These are phyloP conservation scores for Episyrphus balteatus DNA, from an alignment of 1,140 invertebrate species.

Conservation along the genomic window DNA sequence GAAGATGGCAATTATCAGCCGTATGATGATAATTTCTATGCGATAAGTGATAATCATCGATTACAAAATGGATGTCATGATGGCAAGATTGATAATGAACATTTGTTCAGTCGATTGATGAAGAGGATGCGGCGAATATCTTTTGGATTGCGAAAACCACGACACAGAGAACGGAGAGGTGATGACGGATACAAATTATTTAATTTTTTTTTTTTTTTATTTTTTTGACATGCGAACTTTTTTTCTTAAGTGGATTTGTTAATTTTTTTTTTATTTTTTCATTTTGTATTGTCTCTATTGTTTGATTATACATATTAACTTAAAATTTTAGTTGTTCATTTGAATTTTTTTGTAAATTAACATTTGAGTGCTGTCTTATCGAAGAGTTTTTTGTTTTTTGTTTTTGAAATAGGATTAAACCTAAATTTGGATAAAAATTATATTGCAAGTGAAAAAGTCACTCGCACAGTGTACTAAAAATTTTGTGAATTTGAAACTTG, in stretches of 20 bases:
- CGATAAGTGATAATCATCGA: slow-evolving; percentile 5
- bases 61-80: slow-evolving; percentile 6
- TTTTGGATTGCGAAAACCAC: slow-evolving; percentile 32
- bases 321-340: not conserved
- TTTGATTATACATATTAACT: not conserved
- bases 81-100: slow-evolving; percentile 24
- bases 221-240: not conserved
- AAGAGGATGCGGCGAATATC: slow-evolving; percentile 29
- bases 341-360: not conserved
- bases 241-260: not conserved
- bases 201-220: no score
- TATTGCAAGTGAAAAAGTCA: no score
- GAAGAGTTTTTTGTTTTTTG: not conserved
- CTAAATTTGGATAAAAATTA: no score
- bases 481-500: no score
- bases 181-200: slow-evolving; percentile 9
- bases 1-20: slow-evolving; percentile 30
- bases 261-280: slow-evolving; percentile 1
- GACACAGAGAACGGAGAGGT: slow-evolving; percentile 35
- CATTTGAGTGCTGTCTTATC: not conserved
- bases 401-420: no score
- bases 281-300: slow-evolving; percentile 3
- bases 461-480: no score
- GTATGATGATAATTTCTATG: slow-evolving; percentile 31
- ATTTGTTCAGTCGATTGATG: slow-evolving; percentile 25